Evolutionary conservation across 2,888 invertebrate genomes (phyloP), one percentile per base, ranked within the genome.

Genomic region (Synanthedon formicaeformis): DNA sequence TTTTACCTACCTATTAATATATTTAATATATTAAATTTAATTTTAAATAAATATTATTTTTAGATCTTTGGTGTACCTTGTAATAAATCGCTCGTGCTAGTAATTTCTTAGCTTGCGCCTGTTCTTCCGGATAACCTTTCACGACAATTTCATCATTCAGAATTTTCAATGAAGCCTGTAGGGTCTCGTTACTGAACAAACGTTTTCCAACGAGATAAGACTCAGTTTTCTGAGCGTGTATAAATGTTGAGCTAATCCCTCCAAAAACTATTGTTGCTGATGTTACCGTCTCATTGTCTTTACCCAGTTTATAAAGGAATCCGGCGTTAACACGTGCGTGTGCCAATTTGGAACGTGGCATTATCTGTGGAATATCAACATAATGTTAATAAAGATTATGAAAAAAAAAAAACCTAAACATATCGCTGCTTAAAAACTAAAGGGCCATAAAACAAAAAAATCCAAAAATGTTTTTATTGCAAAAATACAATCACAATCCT

Each of bases 261-360:
- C 93, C 93, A 63, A 88, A 93, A 18, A 92, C 90, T 34, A 94
- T 88, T 12, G 79, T 84, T 0, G 91, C 89, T 0, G 73, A 69
- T 48, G 78, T 66, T 3, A 90, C 73, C 50, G 59, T 69, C 1
- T 50, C 50, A 41, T 75, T 75, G 50, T 88, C 63, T 40, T 78
- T 54, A 52, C 78, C 50, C 11, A 49, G 18, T 16, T 23, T 49
- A 11, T 18, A 49, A 12, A 49, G 16, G 49, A 49, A 49, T 16
- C 49, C 49, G 18, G 16, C 6, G 11, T 49, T 49, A 12, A 49
- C 49, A 12, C 12, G 13, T 49, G 49, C 49, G 18, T 16, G 49
- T 12, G 23, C 14, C 0, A 18, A 18, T 49, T 49, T 16, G 5
- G 23, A 49, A 49, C 40, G 41, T 10, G 34, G 14, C 18, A 52